Percentiles rank a stretch among this genome's conserved stretches.
phyloP scores from a whole-genome alignment of 2,888 invertebrate species.

The Spilarctia lutea region DNA sequence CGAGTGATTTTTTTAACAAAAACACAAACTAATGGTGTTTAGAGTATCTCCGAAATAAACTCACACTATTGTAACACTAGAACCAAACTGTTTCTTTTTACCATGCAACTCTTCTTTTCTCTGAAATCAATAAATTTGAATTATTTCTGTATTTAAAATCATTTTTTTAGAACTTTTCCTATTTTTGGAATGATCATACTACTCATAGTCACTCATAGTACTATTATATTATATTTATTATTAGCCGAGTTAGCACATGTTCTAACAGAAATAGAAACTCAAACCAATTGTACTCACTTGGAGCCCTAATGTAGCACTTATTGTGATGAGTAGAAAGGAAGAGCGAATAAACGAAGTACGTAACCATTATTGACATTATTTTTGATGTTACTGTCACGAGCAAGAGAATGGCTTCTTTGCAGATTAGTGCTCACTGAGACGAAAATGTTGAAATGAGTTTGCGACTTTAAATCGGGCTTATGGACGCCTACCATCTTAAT shows the following conservation, averaged over 20 bases:
- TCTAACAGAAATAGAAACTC: constrained; percentile 38
- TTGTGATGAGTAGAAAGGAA: constrained; percentile 58
- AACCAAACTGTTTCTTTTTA: not conserved
- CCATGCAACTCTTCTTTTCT: not conserved
- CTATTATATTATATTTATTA: too few relatives aligned
- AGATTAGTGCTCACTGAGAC: constrained; percentile 53
- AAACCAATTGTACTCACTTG: constrained; percentile 50
- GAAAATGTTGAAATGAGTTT: constrained; percentile 54
- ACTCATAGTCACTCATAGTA: too few relatives aligned
- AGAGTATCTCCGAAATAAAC: constrained; percentile 30
- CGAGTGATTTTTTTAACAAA: constrained; percentile 49
- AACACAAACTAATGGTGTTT: constrained; percentile 50
- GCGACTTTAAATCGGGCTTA: constrained; percentile 50
- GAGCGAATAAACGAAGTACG: constrained; percentile 52
- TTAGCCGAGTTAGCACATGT: constrained; percentile 8
- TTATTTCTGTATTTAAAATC: too few relatives aligned
- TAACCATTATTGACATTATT: constrained; percentile 62
- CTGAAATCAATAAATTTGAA: not conserved
- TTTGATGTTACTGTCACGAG: constrained; percentile 61
- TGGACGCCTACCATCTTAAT: constrained; percentile 48
- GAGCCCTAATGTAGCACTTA: constrained; percentile 54
- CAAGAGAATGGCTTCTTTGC: constrained; percentile 49
- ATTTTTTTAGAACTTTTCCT: too few relatives aligned
- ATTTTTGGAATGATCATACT: too few relatives aligned
- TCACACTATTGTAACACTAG: not conserved